These are phyloP conservation scores for Rotaria sp. DNA, from an alignment of 2,888 invertebrate genomes.

Conservation along the genomic window DNA sequence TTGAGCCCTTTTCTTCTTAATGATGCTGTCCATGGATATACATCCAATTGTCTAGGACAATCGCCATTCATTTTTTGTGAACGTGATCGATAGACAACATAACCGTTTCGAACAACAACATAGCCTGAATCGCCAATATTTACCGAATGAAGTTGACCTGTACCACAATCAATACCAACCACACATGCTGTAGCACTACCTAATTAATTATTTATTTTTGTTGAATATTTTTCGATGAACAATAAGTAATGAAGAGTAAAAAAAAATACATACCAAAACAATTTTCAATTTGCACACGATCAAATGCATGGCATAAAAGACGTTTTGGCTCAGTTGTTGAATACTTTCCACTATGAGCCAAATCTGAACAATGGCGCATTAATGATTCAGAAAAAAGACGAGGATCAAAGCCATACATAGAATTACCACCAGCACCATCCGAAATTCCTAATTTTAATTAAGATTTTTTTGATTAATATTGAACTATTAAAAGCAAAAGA, in stretches of 20 bases:
- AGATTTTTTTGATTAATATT: not conserved
- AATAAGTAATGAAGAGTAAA: not conserved
- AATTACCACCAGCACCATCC: constrained; percentile 41
- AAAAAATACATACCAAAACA: constrained; percentile 29
- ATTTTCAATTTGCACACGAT: constrained; percentile 32
- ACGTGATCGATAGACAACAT: constrained; percentile 32
- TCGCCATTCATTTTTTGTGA: constrained; percentile 34
- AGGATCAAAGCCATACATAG: constrained; percentile 38
- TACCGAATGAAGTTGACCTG: constrained; percentile 25
- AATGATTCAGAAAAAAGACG: constrained; percentile 34
- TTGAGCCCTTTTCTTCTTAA: constrained; percentile 31
- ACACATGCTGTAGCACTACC: constrained; percentile 41
- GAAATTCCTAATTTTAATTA: constrained; percentile 19
- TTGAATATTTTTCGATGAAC: not conserved
- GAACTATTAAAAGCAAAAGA: no score
- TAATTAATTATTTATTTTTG: not conserved
- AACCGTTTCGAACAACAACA: constrained; percentile 31
- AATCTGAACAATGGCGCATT: constrained; percentile 35
- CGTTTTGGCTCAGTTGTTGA: constrained; percentile 25
- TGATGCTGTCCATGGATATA: constrained; percentile 38
- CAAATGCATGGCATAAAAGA: constrained; percentile 33
- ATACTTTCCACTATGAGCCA: not conserved
- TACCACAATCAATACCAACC: constrained; percentile 9
- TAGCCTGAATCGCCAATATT: constrained; percentile 40
- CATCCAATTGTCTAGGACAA: constrained; percentile 38